Evolutionary conservation across 2,888 invertebrate genomes (phyloP).

Genomic region (Apoda limacodes): DNA sequence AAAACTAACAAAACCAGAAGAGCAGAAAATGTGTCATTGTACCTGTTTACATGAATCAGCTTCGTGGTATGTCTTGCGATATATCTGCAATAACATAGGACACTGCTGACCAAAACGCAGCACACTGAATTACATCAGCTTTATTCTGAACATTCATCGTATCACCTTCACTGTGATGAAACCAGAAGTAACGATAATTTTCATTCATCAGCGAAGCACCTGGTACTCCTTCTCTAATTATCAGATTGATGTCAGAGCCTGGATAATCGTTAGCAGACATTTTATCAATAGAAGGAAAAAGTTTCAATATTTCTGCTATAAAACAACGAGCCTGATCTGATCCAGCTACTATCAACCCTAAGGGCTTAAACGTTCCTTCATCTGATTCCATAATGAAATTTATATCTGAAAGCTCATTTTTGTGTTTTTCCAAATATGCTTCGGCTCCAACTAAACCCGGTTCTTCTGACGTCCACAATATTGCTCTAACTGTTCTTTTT

Average conservation of each 20-base stretch:
- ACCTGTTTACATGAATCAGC: too few relatives aligned
- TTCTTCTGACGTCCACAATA: conserved; percentile 88
- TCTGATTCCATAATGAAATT: conserved; percentile 88
- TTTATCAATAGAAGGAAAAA: conserved; percentile 77
- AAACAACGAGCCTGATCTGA: conserved; percentile 73
- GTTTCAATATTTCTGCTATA: conserved; percentile 73
- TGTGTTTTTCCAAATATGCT: conserved; percentile 73
- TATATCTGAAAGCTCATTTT: conserved; percentile 68
- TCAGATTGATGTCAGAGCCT: conserved; percentile 78
- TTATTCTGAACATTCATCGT: conserved; percentile 81
- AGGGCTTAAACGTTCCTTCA: conserved; percentile 81
- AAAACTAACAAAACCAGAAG: too few relatives aligned
- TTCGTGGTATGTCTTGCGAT: conserved; percentile 74
- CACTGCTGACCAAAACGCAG: conserved; percentile 83
- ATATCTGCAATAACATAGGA: conserved; percentile 85
- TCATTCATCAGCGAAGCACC: conserved; percentile 77
- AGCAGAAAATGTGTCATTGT: too few relatives aligned
- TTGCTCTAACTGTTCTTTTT: conserved; percentile 77
- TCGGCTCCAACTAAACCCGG: conserved; percentile 75
- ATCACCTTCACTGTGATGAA: conserved; percentile 84
- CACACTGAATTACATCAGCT: conserved; percentile 75
- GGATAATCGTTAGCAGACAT: conserved; percentile 64
- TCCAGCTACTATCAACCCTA: conserved; percentile 77
- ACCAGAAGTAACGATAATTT: conserved; percentile 78
- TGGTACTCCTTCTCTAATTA: conserved; percentile 75